Evolutionary conservation across 2,888 invertebrate species (phyloP).

Genomic region (Melinaea marsaeus): DNA sequence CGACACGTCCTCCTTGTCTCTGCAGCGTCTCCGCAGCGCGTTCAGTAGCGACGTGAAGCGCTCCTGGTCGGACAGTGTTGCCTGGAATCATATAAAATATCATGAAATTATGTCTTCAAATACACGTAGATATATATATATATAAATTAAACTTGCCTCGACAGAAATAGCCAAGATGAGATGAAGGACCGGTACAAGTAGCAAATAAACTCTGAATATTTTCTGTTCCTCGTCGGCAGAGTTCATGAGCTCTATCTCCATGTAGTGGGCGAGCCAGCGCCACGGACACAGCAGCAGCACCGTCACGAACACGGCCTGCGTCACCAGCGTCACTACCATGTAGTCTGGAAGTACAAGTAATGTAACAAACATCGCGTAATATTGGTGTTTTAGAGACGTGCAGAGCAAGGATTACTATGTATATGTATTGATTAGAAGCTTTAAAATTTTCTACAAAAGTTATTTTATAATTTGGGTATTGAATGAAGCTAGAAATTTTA

Average conservation of each 20-base stretch:
- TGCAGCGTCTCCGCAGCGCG: slow-evolving; percentile 47
- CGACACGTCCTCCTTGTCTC: slow-evolving; percentile 43
- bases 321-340: slow-evolving; percentile 77
- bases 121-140: not conserved
- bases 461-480: not conserved
- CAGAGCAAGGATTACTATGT: no score
- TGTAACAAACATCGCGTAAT: no score
- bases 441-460: not conserved
- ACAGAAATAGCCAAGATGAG: slow-evolving; percentile 77
- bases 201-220: slow-evolving; percentile 76
- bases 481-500: not conserved
- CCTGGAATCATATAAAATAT: slow-evolving; percentile 41
- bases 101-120: not conserved
- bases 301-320: slow-evolving; percentile 76
- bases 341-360: slow-evolving; percentile 61
- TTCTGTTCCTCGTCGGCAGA: slow-evolving; percentile 46
- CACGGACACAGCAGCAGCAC: slow-evolving; percentile 78
- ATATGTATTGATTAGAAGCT: slow-evolving; percentile 13
- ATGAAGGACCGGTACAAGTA: slow-evolving; percentile 79
- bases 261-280: slow-evolving; percentile 68
- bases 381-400: no score
- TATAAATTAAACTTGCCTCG: slow-evolving; percentile 70
- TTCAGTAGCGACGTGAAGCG: slow-evolving; percentile 47
- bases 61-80: slow-evolving; percentile 58
- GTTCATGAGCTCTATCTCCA: slow-evolving; percentile 74